Percentiles rank a stretch among this genome's conserved stretches.
phyloP scores from a whole-genome alignment of 2,797 vertebrate species.

The Xiphophorus birchmanni region DNA sequence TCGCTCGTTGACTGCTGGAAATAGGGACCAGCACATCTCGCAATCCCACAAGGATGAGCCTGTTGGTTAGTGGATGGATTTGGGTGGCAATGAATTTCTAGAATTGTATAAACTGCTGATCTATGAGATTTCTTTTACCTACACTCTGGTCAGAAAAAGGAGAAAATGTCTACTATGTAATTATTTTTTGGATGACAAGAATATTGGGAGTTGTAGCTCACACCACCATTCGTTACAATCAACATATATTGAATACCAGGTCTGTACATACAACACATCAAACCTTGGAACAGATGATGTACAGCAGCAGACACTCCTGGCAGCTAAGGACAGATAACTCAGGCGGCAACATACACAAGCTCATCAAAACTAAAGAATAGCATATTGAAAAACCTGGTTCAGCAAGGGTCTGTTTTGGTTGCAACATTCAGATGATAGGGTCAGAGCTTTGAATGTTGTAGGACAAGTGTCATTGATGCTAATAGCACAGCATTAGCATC shows the following conservation, averaged over 20 bases:
- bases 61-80: too few relatives aligned
- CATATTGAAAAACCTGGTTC: background rate
- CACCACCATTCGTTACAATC: background rate
- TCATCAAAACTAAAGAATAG: background rate
- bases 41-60: too few relatives aligned
- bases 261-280: background rate
- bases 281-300: background rate
- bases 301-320: background rate
- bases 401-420: background rate
- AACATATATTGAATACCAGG: background rate
- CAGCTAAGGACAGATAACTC: background rate
- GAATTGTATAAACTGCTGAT: background rate
- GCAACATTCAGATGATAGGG: background rate
- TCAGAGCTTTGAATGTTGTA: background rate
- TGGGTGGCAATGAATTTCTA: too few relatives aligned
- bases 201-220: background rate
- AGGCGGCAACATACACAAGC: background rate
- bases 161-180: background rate
- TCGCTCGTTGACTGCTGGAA: too few relatives aligned
- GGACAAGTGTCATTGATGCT: background rate
- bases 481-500: background rate
- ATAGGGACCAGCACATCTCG: too few relatives aligned
- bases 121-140: background rate
- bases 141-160: background rate
- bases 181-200: background rate